Base-by-base conservation (phyloP, 92 coral and sea anemone species). In the Porites evermanni region DNA sequence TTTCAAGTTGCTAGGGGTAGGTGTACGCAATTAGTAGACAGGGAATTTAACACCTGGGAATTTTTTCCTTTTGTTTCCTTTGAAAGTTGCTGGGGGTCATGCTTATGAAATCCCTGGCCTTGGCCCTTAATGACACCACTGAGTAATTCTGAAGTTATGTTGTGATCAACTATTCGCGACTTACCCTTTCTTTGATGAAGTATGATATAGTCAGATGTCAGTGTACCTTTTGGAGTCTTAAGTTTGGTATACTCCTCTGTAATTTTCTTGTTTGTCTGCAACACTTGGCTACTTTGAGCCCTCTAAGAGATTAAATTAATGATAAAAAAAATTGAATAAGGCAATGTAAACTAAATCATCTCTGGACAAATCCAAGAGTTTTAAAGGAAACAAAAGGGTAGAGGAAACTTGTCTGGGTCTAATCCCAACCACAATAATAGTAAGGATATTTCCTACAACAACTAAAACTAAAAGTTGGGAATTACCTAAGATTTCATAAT, bases 171-270 rank as follows among this genome's bases (percentile, higher is more conserved):
- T 13, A 20, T 3, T 7, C 1, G 16, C 23, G 12, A 54, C 54
- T 59, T 58, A 59, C 85, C 77, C n/a, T 38, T 71, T 13, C 38
- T 81, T 24, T 65, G 47, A 53, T 32, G 85, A 70, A 80, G 64
- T 12, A 81, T 59, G 9, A 29, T 2, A 18, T 16, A 81, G 24
- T 81, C 67, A 53, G 76, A 32, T 2, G 53, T 1, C 5, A 38
- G 32, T 10, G 69, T 51, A 16, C 23, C 70, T 21, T 79, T 67
- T 16, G 85, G 68, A 0, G 54, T 56, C 64, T 70, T 70, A 1
- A 81, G 85, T 58, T 81, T 81, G 20, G 85, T 81, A 44, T 23
- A 81, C 38, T 81, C 77, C 32, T 69, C 77, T 51, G 8, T 20
- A 24, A 56, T 53, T 16, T 81, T 32, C 12, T 54, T 17, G 29